Evolutionary conservation across 1,140 invertebrate species (phyloP), one percentile per base, ranked within the genome.

Genomic region (Penaeus chinensis): DNA sequence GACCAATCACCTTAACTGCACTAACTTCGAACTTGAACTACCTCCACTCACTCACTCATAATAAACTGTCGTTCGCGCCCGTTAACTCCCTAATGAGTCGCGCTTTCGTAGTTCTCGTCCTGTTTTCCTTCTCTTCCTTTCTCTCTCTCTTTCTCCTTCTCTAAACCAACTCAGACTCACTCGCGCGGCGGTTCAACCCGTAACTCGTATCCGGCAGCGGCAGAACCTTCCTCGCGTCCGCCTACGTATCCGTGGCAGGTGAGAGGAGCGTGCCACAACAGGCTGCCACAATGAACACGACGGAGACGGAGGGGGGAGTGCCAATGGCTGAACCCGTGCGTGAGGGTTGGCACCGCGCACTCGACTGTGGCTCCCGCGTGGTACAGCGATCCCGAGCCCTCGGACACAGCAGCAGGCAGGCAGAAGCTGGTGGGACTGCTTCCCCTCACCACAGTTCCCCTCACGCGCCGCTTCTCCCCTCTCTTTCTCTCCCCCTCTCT

Each of bases 281-380:
- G 42, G 71, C 27, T 27, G 42, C 71, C 71, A 74, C 71, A 74
- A 37, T 74, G 71, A 74, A 32, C 71, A 19, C 71, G 71, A 74
- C 71, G 27, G 71, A 74, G 71, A 37, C 42, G 42, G 71, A 74
- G 42, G 71, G 71, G 42, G 71, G 71, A 74, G 71, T 74, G 71
- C 71, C 71, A 74, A 74, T 74, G 71, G 71, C 42, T 74, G 71
- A 74, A 74, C 71, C 71, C 71, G 71, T 74, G 71, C 71, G 71
- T 27, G 71, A 74, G 71, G 71, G 71, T 74, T 74, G 71, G 71
- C 71, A 74, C 71, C 71, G 71, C 71, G 71, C 71, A 74, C 71
- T 32, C 71, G 71, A 74, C 71, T 74, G 71, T 74, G 71, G 71
- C 71, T 37, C 71, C 27, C 71, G 42, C 71, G 54, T 54, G 54